These are phyloP conservation scores for Hymenopus coronatus DNA, from an alignment of 2,888 invertebrate species.

Conservation along the genomic window DNA sequence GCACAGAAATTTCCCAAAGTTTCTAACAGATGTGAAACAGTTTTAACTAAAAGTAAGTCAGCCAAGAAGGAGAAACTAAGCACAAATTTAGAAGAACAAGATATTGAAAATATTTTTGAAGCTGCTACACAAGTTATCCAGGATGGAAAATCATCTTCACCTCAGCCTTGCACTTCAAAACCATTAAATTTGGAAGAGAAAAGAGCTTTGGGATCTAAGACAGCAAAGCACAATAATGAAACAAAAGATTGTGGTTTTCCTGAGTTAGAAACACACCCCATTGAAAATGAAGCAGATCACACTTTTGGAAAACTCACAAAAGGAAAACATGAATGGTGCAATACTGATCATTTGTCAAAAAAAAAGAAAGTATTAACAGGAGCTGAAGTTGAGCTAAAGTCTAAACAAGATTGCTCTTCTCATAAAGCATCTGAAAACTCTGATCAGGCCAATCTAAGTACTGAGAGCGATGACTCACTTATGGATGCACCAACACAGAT, in stretches of 20 bases:
- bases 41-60: not conserved
- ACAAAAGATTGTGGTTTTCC: too few relatives aligned
- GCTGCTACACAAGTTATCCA: slow-evolving; percentile 5
- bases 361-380: too few relatives aligned
- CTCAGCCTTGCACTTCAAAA: not conserved
- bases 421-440: not conserved
- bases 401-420: not conserved
- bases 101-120: slow-evolving; percentile 13
- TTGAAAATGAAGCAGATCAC: too few relatives aligned
- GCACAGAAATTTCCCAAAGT: not conserved
- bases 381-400: not conserved
- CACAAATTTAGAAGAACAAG: not conserved
- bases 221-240: not conserved
- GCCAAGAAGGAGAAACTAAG: not conserved
- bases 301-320: too few relatives aligned
- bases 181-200: not conserved
- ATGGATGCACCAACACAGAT: not conserved
- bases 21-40: not conserved
- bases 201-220: not conserved
- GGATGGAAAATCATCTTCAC: not conserved
- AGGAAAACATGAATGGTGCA: too few relatives aligned
- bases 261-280: too few relatives aligned
- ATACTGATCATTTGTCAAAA: too few relatives aligned
- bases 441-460: not conserved
- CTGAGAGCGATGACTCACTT: not conserved